Percentiles rank a stretch among this genome's conserved stretches.
Evolutionary conservation across 2,113 vertebrate species (phyloP).

Genomic region (Anser cygnoides): DNA sequence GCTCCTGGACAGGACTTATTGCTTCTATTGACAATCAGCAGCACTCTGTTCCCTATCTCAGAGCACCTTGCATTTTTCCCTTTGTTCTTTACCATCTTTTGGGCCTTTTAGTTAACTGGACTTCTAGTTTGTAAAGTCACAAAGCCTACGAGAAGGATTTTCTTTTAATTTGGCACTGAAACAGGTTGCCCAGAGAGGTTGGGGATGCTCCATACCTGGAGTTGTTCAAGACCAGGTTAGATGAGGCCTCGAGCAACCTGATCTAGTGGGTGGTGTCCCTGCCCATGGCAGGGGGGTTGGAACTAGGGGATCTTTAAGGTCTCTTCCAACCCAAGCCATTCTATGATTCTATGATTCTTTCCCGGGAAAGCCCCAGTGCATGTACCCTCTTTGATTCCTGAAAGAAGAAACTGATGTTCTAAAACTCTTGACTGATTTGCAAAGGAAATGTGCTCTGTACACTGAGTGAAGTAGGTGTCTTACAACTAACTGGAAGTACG

Average conservation of each 20-base stretch:
- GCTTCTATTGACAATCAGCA: background rate
- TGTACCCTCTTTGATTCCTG: background rate
- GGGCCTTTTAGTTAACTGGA: background rate
- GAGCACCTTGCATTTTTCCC: background rate
- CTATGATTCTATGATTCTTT: background rate
- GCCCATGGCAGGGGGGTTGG: too few relatives aligned
- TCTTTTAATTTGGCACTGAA: too few relatives aligned
- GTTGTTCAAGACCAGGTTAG: too few relatives aligned
- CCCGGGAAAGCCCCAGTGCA: background rate
- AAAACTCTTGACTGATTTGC: background rate
- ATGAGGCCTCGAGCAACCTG: too few relatives aligned
- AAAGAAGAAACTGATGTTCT: background rate
- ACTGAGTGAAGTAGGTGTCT: background rate
- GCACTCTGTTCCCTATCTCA: background rate
- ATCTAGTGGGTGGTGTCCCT: too few relatives aligned
- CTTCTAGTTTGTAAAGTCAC: background rate
- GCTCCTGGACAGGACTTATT: background rate
- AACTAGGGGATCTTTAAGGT: too few relatives aligned
- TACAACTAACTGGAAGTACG: background rate
- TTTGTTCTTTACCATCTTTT: background rate
- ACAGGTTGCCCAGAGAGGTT: too few relatives aligned
- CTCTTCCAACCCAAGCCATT: too few relatives aligned
- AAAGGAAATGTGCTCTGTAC: rapidly evolving
- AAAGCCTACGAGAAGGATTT: background rate
- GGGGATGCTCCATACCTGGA: too few relatives aligned